Evolutionary conservation across 1,140 invertebrate species (phyloP).

Genomic region (Neodiprion lecontei): DNA sequence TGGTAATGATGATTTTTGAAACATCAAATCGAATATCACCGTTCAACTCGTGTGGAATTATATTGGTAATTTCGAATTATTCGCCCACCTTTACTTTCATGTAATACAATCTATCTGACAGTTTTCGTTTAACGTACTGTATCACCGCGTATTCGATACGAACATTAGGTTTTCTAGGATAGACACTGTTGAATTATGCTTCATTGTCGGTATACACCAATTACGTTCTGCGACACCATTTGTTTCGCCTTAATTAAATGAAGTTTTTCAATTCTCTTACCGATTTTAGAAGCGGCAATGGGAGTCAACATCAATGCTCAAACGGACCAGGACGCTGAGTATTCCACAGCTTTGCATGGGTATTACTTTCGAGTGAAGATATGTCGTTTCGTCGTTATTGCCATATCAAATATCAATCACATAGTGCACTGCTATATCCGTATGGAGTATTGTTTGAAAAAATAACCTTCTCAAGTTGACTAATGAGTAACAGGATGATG

Average conservation of each 20-base stretch:
- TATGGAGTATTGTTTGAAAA: not conserved
- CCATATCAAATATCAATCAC: constrained; percentile 30
- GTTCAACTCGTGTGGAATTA: not conserved
- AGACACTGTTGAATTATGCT: too few relatives aligned
- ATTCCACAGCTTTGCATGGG: constrained; percentile 74
- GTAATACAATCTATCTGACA: not conserved
- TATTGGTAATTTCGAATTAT: constrained; percentile 32
- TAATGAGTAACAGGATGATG: not conserved
- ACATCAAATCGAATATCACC: too few relatives aligned
- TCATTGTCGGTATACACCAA: too few relatives aligned
- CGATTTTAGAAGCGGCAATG: constrained; percentile 80
- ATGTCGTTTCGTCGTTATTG: constrained; percentile 8
- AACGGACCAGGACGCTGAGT: constrained; percentile 71
- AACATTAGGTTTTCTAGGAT: not conserved
- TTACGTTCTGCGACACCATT: too few relatives aligned
- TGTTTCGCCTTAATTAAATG: not conserved
- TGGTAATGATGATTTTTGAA: too few relatives aligned
- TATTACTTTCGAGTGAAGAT: constrained; percentile 42
- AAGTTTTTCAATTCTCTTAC: not conserved
- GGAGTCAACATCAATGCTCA: constrained; percentile 80
- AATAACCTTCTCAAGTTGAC: not conserved
- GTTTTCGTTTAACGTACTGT: constrained; percentile 15
- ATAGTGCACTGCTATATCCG: not conserved
- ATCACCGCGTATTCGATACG: not conserved
- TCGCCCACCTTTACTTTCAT: not conserved